phyloP scores from a whole-genome alignment of 2,113 vertebrate species.

The Ailuropoda melanoleuca region DNA sequence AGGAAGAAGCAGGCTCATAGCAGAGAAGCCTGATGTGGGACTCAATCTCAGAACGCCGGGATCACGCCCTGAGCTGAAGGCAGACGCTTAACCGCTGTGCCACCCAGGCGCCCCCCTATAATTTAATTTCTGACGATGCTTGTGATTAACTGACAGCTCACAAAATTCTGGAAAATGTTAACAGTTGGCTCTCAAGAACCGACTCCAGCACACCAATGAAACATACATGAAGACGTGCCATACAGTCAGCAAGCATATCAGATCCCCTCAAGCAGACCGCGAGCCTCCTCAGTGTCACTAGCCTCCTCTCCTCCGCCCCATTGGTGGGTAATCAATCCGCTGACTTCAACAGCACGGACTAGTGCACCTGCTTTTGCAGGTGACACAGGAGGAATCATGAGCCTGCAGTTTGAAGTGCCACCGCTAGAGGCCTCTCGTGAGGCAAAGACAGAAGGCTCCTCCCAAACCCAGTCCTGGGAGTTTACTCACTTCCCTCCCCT shows the following conservation, averaged over 20 bases:
- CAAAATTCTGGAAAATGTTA: not conserved
- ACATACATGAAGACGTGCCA: not conserved
- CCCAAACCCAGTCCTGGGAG: not conserved
- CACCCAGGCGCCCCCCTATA: too few species aligned
- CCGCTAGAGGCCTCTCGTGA: not conserved
- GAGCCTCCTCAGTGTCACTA: accelerated
- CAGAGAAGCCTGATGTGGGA: too few species aligned
- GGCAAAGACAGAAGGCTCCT: not conserved
- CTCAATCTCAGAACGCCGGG: too few species aligned
- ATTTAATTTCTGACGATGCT: not conserved
- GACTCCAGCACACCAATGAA: not conserved
- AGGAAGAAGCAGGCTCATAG: too few species aligned
- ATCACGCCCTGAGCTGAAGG: too few species aligned
- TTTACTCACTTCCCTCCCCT: too few species aligned
- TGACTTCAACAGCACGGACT: not conserved
- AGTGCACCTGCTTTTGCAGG: not conserved
- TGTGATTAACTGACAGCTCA: not conserved
- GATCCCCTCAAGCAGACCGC: not conserved
- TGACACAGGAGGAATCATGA: not conserved
- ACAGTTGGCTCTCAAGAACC: not conserved
- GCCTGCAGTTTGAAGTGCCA: not conserved
- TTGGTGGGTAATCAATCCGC: not conserved
- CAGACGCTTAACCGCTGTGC: too few species aligned
- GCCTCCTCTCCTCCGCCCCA: not conserved
- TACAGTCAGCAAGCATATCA: too few species aligned